Base-by-base conservation (phyloP, 1,140 invertebrate species). In the Polypedilum pembai region DNA sequence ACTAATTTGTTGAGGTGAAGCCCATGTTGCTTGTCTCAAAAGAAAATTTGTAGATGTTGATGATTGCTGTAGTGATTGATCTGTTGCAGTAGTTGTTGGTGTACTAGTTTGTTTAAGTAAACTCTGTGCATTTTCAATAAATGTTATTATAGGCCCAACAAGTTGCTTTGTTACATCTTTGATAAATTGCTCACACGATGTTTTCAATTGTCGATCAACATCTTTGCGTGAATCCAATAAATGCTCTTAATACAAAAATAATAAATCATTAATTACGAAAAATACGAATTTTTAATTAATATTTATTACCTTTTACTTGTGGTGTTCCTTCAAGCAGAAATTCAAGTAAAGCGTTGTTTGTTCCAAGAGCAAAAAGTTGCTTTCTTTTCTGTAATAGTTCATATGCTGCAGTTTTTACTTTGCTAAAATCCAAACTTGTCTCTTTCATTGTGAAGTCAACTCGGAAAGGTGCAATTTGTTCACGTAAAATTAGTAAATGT, bases 401-500 rank as follows among this genome's bases (percentile, higher is more conserved):
- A 79, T 93, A 91, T 0, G 96, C 96, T 73, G 92, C 92, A 45
- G 88, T 90, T 83, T 92, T 94, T 15, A 94, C 87, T 83, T 92
- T 91, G 75, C 90, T 95, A 80, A 98, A 98, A 83, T 98, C 96
- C 75, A 98, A 81, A 72, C 89, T 89, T 0, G 93, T 94, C 84
- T 98, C 95, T 81, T 94, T 93, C 0, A 96, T 88, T 0, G 94
- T 91, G 79, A 98, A 96, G 79, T 98, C 95, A 0, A 98, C 94
- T 83, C 98, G 96, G 81, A 99, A 99, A 0, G 98, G 97, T 0
- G 96, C 94, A 45, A 99, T 98, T 84, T 99, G 98, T 81, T 99
- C 98, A 20, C 98, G 83, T 0, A 99, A 83, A 73, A 99, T 99
- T 3, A 99, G 84, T 65, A 99, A 84, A 85, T 99, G 98, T 83